Evolutionary conservation across 2,113 vertebrate genomes (phyloP).

Genomic region (Muntiacus muntjak): DNA sequence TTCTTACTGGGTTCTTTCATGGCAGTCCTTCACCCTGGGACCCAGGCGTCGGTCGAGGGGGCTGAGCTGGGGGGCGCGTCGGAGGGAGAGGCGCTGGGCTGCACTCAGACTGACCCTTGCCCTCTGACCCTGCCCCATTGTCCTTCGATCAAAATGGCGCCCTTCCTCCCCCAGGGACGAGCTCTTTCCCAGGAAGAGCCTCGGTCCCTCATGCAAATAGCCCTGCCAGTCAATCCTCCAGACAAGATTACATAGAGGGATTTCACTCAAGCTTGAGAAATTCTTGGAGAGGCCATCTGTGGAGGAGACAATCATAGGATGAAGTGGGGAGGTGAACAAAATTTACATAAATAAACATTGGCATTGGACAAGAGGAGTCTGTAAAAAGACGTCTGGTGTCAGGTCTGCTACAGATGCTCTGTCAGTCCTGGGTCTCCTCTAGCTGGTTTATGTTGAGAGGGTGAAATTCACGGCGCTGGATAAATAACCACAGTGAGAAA

Average conservation of each 20-base stretch:
- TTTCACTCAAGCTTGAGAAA: neutral
- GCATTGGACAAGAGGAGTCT: neutral
- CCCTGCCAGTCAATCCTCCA: neutral
- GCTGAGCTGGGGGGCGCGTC: neutral
- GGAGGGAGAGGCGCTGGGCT: conserved; percentile 16
- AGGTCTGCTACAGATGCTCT: neutral
- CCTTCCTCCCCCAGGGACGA: neutral
- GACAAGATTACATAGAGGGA: neutral
- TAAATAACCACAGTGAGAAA: neutral
- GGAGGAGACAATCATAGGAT: neutral
- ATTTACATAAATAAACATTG: neutral
- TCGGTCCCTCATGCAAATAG: conserved; percentile 23
- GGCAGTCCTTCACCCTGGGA: neutral
- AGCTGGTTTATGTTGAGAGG: neutral
- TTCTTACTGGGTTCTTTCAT: neutral
- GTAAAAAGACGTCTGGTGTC: neutral
- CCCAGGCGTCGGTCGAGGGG: neutral
- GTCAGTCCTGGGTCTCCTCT: neutral
- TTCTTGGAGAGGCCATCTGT: neutral
- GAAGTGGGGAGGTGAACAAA: neutral
- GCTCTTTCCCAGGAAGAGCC: conserved; percentile 51
- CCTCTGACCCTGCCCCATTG: conserved; percentile 56
- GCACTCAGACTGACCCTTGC: conserved; percentile 55
- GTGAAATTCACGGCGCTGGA: neutral
- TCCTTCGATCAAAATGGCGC: neutral